Conservation (phyloP, 2,888 invertebrate genomes). For the Eupithecia exiguata region DNA sequence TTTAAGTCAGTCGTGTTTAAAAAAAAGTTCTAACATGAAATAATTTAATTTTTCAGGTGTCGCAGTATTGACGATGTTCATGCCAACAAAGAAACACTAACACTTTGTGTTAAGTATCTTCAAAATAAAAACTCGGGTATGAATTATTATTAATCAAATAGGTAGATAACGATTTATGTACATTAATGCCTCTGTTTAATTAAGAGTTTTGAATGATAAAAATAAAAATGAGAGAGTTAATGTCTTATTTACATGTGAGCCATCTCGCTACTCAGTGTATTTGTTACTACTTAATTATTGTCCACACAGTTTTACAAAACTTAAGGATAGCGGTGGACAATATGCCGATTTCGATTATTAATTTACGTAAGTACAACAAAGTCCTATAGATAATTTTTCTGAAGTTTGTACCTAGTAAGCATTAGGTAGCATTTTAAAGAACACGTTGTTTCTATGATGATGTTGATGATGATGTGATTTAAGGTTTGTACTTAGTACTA, state of each 20-base stretch:
- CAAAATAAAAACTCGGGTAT: background rate
- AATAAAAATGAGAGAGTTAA: background rate
- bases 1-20: too few species aligned
- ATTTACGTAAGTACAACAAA: background rate
- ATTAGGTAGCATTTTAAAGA: too few species aligned
- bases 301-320: background rate
- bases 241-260: background rate
- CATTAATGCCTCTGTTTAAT: background rate
- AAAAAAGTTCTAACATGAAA: background rate
- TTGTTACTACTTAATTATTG: too few species aligned
- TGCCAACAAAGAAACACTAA: conserved; percentile 46
- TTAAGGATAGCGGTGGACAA: background rate
- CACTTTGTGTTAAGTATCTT: conserved; percentile 11
- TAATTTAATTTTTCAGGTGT: conserved; percentile 41
- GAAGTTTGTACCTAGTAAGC: too few species aligned
- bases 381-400: too few species aligned
- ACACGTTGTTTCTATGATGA: too few species aligned
- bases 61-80: conserved; percentile 42
- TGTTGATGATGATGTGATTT: too few species aligned
- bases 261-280: background rate
- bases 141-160: background rate
- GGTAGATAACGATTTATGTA: background rate
- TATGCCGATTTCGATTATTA: background rate
- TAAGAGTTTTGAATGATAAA: background rate
- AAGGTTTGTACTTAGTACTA: background rate